phyloP scores from a whole-genome alignment of 1,140 invertebrate species.

The Caenorhabditis briggsae region DNA sequence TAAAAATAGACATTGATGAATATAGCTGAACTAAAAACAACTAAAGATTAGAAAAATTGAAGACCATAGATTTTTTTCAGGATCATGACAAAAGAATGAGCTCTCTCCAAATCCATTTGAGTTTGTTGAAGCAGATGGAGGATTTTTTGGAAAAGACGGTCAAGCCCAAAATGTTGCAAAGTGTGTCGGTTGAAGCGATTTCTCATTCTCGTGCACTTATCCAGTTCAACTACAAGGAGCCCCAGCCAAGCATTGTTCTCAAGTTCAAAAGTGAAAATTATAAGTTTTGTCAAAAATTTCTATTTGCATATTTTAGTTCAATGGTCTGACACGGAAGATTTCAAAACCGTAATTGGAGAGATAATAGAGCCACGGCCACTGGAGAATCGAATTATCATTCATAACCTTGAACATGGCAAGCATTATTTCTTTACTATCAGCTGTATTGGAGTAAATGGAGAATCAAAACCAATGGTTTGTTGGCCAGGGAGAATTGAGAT shows the following conservation, averaged over 20 bases:
- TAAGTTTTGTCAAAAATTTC: neutral
- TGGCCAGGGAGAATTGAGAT: slow-evolving; percentile 57
- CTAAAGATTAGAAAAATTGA: neutral
- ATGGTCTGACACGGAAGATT: slow-evolving; percentile 87
- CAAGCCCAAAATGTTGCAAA: slow-evolving; percentile 26
- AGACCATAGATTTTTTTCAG: neutral
- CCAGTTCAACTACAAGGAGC: slow-evolving; percentile 48
- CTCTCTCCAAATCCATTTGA: slow-evolving; percentile 24
- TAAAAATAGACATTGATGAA: neutral
- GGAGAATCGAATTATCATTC: slow-evolving; percentile 80
- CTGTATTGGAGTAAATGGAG: slow-evolving; percentile 35
- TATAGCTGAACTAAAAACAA: neutral
- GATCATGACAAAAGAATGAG: slow-evolving; percentile 33
- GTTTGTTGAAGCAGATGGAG: slow-evolving; percentile 37
- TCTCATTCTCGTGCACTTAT: slow-evolving; percentile 53
- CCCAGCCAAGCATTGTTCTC: slow-evolving; percentile 28
- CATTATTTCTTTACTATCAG: slow-evolving; percentile 88
- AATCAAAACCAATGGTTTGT: slow-evolving; percentile 51
- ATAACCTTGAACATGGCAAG: slow-evolving; percentile 84
- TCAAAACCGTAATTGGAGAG: slow-evolving; percentile 84
- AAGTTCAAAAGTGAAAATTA: slow-evolving; percentile 27
- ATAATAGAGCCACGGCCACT: slow-evolving; percentile 83
- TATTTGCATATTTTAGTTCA: slow-evolving; percentile 79
- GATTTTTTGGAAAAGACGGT: slow-evolving; percentile 33
- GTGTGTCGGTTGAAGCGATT: slow-evolving; percentile 57